Conservation (phyloP, 2,113 vertebrate species). For the Myiozetetes cayanensis region DNA sequence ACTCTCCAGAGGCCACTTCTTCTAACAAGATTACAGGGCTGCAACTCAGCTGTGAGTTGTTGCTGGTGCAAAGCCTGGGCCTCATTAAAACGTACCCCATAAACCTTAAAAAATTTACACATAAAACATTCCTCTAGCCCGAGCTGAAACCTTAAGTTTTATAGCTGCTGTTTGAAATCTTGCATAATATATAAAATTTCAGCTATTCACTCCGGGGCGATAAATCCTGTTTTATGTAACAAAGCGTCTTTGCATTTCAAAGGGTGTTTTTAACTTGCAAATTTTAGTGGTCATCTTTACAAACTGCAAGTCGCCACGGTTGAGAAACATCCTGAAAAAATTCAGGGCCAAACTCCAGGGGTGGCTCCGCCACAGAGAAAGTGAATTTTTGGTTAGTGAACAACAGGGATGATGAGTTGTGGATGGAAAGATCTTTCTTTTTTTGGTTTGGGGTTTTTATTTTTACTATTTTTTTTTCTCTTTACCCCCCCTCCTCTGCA, state of each 20-base stretch:
- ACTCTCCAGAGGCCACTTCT: conserved; percentile 51
- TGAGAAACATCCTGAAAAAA: neutral
- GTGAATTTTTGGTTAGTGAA: neutral
- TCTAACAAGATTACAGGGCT: conserved; percentile 38
- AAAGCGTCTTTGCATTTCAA: conserved; percentile 78
- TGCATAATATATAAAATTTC: conserved; percentile 80
- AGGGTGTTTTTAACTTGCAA: conserved; percentile 76
- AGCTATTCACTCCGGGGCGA: conserved; percentile 70
- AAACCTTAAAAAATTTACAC: conserved; percentile 81
- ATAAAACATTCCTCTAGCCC: conserved; percentile 75
- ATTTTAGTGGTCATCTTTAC: conserved; percentile 78
- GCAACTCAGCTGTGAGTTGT: conserved; percentile 51
- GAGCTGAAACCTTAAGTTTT: conserved; percentile 74
- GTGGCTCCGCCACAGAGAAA: accelerated
- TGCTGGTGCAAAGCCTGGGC: conserved; percentile 69
- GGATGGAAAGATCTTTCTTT: neutral
- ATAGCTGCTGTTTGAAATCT: conserved; percentile 75
- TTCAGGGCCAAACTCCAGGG: neutral
- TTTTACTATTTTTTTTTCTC: accelerated
- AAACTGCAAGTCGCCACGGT: conserved; percentile 52
- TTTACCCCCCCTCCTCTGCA: accelerated
- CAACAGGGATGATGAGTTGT: neutral
- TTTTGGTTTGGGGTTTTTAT: too few species aligned
- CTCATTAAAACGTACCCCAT: conserved; percentile 78
- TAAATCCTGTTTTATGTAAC: conserved; percentile 78